Base-by-base conservation (phyloP, 1,140 invertebrate genomes). In the Sogatella furcifera region DNA sequence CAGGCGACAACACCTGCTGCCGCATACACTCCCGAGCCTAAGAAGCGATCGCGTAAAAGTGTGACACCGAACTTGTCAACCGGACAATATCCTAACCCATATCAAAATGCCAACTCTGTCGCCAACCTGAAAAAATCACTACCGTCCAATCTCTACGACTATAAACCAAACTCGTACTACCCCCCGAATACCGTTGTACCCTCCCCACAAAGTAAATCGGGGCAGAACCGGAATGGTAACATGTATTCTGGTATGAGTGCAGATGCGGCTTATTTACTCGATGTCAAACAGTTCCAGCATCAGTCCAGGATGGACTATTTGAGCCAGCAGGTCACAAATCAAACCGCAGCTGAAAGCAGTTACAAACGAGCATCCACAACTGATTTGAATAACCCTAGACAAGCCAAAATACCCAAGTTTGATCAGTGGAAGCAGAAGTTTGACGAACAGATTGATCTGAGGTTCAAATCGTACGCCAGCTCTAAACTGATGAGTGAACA, bases 381-480 rank as follows among this genome's bases (percentile, higher is more conserved):
- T 19, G 57, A 64, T 34, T n/a, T 56, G 5, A 56, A 49, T 11
- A 14, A 59, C 67, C 65, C 1, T 67, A 69, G 5, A 70, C 75
- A 6, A 70, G 65, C 61, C 75, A 83, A 70, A 65, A 72, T 78
- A 15, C 66, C 78, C 0, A 77, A 77, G 62, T 60, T 76, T 1
- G 79, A 80, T 60, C 68, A 71, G 1, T 82, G 80, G 80, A 68
- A 74, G 56, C 66, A 76, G 52, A 72, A 72, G 0, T 77, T 78
- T 52, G 78, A 82, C 61, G 73, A 78, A 55, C 77, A 81, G 66
- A 80, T 80, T 13, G 77, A 81, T 46, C 75, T 81, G 61, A 75
- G 73, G 54, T 65, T 81, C 19, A 67, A 62, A 21, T 66, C 66
- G 14, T 69, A 69, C 44, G 56, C 64, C 5, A 63, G 63, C 1